Evolutionary conservation across 2,113 vertebrate species (phyloP).

Genomic region (Mystacornis crossleyi): DNA sequence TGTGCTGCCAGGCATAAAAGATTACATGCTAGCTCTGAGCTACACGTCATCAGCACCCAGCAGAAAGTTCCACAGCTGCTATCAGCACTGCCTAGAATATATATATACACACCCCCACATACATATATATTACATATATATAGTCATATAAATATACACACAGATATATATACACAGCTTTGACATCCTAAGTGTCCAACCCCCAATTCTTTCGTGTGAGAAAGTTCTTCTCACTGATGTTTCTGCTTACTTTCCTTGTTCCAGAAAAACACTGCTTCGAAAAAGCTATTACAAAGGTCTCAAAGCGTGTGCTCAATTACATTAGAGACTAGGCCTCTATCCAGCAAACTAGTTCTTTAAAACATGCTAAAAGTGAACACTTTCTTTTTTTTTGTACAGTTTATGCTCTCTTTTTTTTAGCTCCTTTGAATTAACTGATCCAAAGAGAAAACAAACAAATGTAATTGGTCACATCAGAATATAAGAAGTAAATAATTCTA

Average conservation of each 20-base stretch:
- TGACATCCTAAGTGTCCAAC: background rate
- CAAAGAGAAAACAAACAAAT: background rate
- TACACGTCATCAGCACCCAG: background rate
- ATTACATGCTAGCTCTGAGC: background rate
- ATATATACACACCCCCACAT: accelerated
- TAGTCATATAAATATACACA: accelerated
- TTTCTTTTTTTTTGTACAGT: background rate
- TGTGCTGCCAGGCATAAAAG: background rate
- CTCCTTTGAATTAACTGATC: background rate
- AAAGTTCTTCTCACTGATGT: background rate
- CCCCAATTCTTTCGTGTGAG: background rate
- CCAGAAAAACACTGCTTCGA: background rate
- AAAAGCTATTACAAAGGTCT: background rate
- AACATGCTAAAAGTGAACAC: background rate
- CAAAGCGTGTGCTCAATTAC: background rate
- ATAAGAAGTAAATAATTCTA: background rate
- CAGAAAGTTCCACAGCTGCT: background rate
- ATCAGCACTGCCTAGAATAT: background rate
- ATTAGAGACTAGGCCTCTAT: background rate
- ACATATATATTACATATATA: background rate
- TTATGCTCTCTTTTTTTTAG: background rate
- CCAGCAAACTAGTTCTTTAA: background rate
- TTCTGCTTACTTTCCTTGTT: background rate
- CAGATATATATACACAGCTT: accelerated
- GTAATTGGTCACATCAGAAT: background rate